Evolutionary conservation across 2,888 invertebrate species (phyloP).

Genomic region (Acanthococcus lagerstroemiae): DNA sequence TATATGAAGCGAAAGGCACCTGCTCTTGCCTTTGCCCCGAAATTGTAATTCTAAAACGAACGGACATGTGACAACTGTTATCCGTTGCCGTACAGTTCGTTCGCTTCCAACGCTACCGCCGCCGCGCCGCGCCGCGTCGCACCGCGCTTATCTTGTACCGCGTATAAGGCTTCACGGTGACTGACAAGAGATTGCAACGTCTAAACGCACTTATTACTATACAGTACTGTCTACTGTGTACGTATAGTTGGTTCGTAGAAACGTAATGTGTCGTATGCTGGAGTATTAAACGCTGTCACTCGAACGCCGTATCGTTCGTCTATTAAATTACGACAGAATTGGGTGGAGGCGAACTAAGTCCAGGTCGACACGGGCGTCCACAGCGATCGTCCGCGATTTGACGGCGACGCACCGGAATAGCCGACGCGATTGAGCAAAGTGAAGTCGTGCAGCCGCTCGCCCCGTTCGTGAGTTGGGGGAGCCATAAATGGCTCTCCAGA

Average conservation of each 20-base stretch:
- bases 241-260: no score
- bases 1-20: constrained; percentile 22
- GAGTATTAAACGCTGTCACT: neutral
- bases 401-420: no score
- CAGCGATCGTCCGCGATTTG: no score
- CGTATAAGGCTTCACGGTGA: neutral
- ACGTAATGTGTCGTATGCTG: neutral
- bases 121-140: neutral
- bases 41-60: constrained; percentile 25
- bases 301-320: neutral
- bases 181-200: neutral
- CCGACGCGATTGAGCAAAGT: no score
- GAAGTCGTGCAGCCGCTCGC: no score
- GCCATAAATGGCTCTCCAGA: no score
- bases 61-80: constrained; percentile 28
- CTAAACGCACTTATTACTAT: neutral
- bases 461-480: no score
- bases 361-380: no score
- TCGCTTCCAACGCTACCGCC: no score
- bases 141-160: neutral
- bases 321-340: neutral
- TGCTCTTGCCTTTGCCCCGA: constrained; percentile 21
- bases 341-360: no score
- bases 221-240: no score
- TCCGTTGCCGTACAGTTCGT: constrained; percentile 10